These are phyloP conservation scores for Aphaenogaster floridana DNA, from an alignment of 1,140 invertebrate genomes.

Conservation along the genomic window DNA sequence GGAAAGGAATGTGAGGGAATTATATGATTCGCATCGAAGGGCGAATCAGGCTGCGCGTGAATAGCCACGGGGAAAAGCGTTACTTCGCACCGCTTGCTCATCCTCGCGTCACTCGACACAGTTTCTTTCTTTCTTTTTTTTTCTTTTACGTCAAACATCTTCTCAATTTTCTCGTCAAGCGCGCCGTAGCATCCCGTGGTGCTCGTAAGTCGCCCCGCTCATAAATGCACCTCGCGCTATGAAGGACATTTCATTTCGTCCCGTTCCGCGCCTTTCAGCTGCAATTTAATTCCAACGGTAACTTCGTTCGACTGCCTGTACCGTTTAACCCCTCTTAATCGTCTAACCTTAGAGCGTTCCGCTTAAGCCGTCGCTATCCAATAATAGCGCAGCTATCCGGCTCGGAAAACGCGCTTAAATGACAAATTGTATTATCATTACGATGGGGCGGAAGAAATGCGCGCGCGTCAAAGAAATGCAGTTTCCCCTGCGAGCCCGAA, in stretches of 20 bases:
- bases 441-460: constrained; percentile 24
- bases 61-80: neutral
- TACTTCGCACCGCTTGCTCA: neutral
- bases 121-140: neutral
- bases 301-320: constrained; percentile 56
- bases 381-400: constrained; percentile 39
- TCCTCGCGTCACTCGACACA: neutral
- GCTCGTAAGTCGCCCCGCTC: constrained; percentile 51
- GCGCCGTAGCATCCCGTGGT: constrained; percentile 32
- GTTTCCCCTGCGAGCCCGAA: neutral
- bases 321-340: constrained; percentile 53
- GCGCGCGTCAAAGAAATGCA: constrained; percentile 5
- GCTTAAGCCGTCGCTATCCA: constrained; percentile 42
- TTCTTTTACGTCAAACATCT: constrained; percentile 41
- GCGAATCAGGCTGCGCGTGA: neutral
- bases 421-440: constrained; percentile 65
- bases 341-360: constrained; percentile 45
- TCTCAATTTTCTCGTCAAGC: constrained; percentile 39
- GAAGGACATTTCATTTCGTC: constrained; percentile 55
- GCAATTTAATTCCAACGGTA: constrained; percentile 57
- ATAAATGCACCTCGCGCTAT: constrained; percentile 55
- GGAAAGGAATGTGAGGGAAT: neutral
- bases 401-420: constrained; percentile 58
- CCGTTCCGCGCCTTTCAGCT: constrained; percentile 50
- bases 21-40: neutral